A percentile compares a stretch with the other conserved stretches of the same genome.
These are phyloP conservation scores for Zelleria hepariella DNA, from an alignment of 2,888 invertebrate species.

Conservation along the genomic window DNA sequence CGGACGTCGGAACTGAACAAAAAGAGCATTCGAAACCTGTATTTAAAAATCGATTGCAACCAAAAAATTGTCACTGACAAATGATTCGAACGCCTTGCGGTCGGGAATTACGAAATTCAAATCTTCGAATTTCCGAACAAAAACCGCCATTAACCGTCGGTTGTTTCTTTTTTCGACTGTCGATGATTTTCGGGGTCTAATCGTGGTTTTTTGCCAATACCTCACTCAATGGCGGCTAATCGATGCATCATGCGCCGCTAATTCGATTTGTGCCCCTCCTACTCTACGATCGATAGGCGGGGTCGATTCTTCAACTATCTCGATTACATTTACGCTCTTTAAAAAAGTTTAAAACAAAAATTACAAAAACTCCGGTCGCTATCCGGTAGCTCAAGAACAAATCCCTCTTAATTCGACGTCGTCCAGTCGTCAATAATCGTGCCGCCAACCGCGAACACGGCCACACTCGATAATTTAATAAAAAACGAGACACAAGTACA, in stretches of 20 bases:
- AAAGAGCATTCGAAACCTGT: conserved; percentile 50
- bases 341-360: not conserved
- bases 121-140: conserved; percentile 67
- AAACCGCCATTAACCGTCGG: conserved; percentile 65
- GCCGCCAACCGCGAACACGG: not conserved
- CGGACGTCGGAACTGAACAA: not conserved
- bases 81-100: conserved; percentile 71
- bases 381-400: conserved; percentile 5
- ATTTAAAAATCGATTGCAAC: conserved; percentile 72
- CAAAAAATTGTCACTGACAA: conserved; percentile 73
- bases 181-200: conserved; percentile 66
- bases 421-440: not conserved
- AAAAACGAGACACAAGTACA: conserved; percentile 44
- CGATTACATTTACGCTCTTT: conserved; percentile 28
- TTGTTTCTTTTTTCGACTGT: conserved; percentile 64
- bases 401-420: not conserved
- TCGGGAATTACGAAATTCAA: conserved; percentile 68
- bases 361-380: not conserved
- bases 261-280: conserved; percentile 68
- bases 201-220: conserved; percentile 65
- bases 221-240: conserved; percentile 42
- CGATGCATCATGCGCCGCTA: conserved; percentile 62
- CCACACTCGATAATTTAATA: conserved; percentile 59
- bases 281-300: conserved; percentile 50
- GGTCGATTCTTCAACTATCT: conserved; percentile 55